A percentile compares a stretch with the other conserved stretches of the same genome.
These are phyloP conservation scores for Sibirionetta formosa DNA, from an alignment of 2,797 vertebrate species.

Conservation along the genomic window DNA sequence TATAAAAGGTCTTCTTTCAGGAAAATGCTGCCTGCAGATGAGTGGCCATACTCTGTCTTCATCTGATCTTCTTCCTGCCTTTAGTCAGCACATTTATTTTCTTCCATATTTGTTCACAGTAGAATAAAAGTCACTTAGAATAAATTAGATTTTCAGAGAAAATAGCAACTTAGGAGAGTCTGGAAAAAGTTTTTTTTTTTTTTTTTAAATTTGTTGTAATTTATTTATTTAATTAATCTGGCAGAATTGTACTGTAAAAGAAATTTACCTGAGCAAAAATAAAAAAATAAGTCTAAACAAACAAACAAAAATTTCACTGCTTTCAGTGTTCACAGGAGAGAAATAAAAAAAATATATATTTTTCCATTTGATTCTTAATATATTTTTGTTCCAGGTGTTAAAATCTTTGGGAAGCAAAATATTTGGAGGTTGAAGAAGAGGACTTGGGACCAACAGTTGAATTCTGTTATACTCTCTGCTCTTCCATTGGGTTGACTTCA, in stretches of 20 bases:
- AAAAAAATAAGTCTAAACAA: background rate
- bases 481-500: background rate
- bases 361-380: background rate
- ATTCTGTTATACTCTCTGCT: background rate
- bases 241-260: background rate
- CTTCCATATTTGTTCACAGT: background rate
- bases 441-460: background rate
- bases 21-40: background rate
- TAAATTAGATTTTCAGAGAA: background rate
- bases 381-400: background rate
- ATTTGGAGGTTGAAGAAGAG: background rate
- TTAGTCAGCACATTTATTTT: background rate
- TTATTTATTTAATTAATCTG: background rate
- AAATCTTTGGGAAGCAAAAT: background rate
- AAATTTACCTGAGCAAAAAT: background rate
- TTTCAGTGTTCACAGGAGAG: background rate
- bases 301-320: rapidly evolving
- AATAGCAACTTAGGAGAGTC: background rate
- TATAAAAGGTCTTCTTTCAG: background rate
- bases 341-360: background rate
- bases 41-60: background rate
- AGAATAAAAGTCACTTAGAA: background rate
- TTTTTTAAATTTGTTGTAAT: rapidly evolving
- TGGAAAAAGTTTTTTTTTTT: background rate
- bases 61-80: background rate